Base-by-base conservation (phyloP, 2,113 vertebrate genomes). In the Cygnus atratus region DNA sequence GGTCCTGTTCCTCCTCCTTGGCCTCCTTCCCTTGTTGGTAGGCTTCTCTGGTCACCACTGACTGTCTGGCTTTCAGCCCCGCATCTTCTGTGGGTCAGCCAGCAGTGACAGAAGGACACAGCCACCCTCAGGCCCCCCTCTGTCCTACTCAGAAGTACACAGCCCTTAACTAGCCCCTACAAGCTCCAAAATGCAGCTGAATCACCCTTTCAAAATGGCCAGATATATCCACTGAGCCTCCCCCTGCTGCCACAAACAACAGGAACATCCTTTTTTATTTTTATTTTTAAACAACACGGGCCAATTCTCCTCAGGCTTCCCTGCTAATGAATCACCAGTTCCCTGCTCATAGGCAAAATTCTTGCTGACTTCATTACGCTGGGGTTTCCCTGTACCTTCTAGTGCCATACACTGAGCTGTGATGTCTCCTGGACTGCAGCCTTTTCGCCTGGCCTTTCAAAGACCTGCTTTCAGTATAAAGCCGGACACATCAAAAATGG, bases 401-500 rank as follows among this genome's bases (percentile, higher is more conserved):
- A 20, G 5, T 13, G 24, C 9, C 9, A 0, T 2, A 10, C 6
- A 17, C 0, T 0, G 20, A 67, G 77, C 65, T 58, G 14, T 0
- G 9, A 55, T 17, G 21, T 41, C 24, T 79, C 57, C 9, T 28
- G 75, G 11, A 54, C 11, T 10, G 33, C 61, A 81, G 70, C 15
- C 39, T 88, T 77, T 77, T 9, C 41, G 33, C 37, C 74, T 29
- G 5, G 3, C 10, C 66, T 59, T 57, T 66, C 54, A 46, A 33
- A 89, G 68, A 61, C 26, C 21, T 44, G 17, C 25, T 52, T 84
- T 39, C 74, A 71, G 41, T 2, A 28, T 9, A 86, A 92, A 86
- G 2, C 26, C 50, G 72, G 71, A 24, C 57, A 75, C n/a, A 35
- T 22, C 9, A 78, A 84, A 65, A 87, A 19, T 2, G 39, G 13